Conservation (phyloP, 2,113 vertebrate species). For the Panthera leo region DNA sequence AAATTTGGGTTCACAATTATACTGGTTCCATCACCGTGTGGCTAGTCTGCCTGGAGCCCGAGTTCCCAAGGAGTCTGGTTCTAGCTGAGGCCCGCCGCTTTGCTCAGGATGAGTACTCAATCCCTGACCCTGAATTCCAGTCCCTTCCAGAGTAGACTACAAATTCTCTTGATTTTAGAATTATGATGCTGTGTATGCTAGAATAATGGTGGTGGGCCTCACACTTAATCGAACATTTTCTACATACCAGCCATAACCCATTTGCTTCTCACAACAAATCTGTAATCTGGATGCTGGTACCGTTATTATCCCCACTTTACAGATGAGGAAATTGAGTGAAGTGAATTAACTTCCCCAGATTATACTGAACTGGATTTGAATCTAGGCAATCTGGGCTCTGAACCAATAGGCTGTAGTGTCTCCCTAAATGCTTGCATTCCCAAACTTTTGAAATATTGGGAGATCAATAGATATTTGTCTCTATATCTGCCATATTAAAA, state of each 20-base stretch:
- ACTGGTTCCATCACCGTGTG: background rate
- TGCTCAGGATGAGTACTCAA: background rate
- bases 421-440: background rate
- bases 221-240: background rate
- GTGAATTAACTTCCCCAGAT: background rate
- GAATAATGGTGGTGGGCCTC: background rate
- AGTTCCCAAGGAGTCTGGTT: background rate
- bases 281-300: background rate
- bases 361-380: background rate
- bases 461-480: background rate
- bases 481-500: background rate
- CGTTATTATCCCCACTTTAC: background rate
- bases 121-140: background rate
- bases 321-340: background rate
- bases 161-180: constrained; percentile 20
- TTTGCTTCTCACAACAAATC: background rate
- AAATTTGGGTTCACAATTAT: background rate
- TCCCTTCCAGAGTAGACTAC: background rate
- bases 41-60: background rate
- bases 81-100: background rate
- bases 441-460: background rate
- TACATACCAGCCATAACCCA: background rate
- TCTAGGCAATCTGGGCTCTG: background rate
- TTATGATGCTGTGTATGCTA: background rate
- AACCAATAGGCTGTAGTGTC: background rate